Base-by-base conservation (phyloP, 2,113 vertebrate genomes). In the Leuciscus idus region DNA sequence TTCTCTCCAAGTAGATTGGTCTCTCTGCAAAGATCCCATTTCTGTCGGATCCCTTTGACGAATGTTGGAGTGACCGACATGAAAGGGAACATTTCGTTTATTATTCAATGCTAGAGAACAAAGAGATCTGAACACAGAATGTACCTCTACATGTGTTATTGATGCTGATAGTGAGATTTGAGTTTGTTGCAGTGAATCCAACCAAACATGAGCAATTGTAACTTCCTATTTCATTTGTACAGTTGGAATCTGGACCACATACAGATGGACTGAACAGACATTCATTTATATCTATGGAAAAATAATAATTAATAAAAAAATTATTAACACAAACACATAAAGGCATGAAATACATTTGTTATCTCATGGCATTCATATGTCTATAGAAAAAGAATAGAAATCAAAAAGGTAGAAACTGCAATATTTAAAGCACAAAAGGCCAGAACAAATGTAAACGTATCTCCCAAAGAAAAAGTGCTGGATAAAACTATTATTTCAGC, bases 201-300 rank as follows among this genome's bases (percentile, higher is more conserved):
- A 3, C 39, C 72, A n/a, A 4, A 2, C 86, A 87, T 39, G n/a
- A 30, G 36, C 86, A 87, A 36, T 6, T 72, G 23, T 87, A 84
- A 68, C 23, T 55, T 64, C 86, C 86, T 30, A 15, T 6, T 7
- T 11, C 21, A 50, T 87, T 87, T 21, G 4, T 70, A 46, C 86
- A 83, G 39, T 9, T 77, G 39, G 86, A 28, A 17, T 84, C 13
- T 79, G 81, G 86, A n/a, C 86, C 86, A 59, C 86, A 87, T 2
- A 87, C 4, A 9, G 12, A 30, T 48, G 68, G 26, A 26, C 36
- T 62, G n/a, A 57, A 0, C 39, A 23, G 21, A 50, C 85, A 87
- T 66, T 87, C 80, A 83, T 87, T 5, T 19, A 87, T 46, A 66
- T 87, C 85, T 87, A 5, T 8, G 28, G 15, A 30, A 68, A 68